Evolutionary conservation across 1,140 invertebrate genomes (phyloP).

Genomic region (Ceratina japonica): DNA sequence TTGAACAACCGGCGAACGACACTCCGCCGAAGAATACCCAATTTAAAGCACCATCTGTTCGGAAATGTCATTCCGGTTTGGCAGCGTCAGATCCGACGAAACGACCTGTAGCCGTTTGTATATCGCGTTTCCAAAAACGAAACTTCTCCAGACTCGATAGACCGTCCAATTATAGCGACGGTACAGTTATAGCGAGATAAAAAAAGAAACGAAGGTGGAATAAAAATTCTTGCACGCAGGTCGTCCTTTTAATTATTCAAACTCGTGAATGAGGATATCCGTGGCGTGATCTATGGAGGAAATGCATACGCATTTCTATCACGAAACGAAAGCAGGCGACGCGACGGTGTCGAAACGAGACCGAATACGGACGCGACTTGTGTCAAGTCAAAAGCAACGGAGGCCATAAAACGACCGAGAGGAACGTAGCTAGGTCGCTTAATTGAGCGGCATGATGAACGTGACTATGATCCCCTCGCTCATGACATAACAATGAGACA

Average conservation of each 20-base stretch:
- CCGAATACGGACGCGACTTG: conserved; percentile 31
- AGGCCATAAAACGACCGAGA: conserved; percentile 11
- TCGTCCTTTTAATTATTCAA: too few species aligned
- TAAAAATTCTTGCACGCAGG: neutral
- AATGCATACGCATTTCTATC: conserved; percentile 5
- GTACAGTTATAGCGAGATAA: too few species aligned
- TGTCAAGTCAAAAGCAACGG: neutral
- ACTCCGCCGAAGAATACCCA: neutral
- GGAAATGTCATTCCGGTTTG: neutral
- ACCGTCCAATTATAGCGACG: too few species aligned
- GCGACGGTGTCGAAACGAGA: neutral
- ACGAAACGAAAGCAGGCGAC: neutral
- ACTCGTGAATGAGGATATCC: too few species aligned
- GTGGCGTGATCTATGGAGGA: neutral
- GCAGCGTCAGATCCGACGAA: too few species aligned
- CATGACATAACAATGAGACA: conserved; percentile 51
- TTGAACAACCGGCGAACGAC: neutral
- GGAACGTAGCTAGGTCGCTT: conserved; percentile 1
- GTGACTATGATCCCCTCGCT: conserved; percentile 40
- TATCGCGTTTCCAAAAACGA: too few species aligned
- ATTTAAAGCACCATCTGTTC: neutral
- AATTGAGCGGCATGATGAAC: conserved; percentile 41
- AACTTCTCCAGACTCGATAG: too few species aligned
- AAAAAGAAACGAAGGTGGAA: neutral
- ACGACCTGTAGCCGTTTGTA: too few species aligned